Evolutionary conservation across 2,888 invertebrate genomes (phyloP).

Genomic region (Drosophila algonquin): DNA sequence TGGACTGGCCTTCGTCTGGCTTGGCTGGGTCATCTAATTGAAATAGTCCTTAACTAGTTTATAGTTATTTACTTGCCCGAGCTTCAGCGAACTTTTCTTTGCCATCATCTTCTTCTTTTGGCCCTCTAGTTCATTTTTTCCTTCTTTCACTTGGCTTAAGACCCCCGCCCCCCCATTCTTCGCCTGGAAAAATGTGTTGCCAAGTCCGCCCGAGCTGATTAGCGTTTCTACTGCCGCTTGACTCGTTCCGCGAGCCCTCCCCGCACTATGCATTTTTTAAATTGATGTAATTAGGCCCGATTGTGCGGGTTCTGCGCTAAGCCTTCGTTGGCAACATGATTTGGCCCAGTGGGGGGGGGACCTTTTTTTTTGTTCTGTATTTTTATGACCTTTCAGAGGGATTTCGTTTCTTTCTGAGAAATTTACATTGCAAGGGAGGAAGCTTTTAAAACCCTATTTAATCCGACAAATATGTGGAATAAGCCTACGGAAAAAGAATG

Average conservation of each 20-base stretch:
- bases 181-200: conserved; percentile 51
- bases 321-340: conserved; percentile 31
- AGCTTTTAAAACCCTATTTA: too few species aligned
- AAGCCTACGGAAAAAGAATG: too few species aligned
- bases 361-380: not conserved
- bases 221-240: conserved; percentile 13
- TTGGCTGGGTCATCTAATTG: conserved; percentile 69
- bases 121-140: conserved; percentile 5
- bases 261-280: conserved; percentile 44
- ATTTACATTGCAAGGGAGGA: too few species aligned
- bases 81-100: conserved; percentile 27
- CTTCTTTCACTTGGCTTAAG: conserved; percentile 20
- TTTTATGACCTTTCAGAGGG: too few species aligned
- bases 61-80: conserved; percentile 70
- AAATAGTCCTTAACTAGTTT: conserved; percentile 77
- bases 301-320: conserved; percentile 55
- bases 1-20: not conserved
- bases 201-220: conserved; percentile 22
- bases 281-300: conserved; percentile 67
- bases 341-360: conserved; percentile 9
- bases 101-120: not conserved
- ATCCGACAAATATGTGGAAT: too few species aligned
- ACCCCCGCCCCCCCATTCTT: conserved; percentile 10
- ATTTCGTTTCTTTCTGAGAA: too few species aligned
- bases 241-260: conserved; percentile 2